These are phyloP conservation scores for Gobio gobio DNA, from an alignment of 2,113 vertebrate genomes.

Conservation along the genomic window DNA sequence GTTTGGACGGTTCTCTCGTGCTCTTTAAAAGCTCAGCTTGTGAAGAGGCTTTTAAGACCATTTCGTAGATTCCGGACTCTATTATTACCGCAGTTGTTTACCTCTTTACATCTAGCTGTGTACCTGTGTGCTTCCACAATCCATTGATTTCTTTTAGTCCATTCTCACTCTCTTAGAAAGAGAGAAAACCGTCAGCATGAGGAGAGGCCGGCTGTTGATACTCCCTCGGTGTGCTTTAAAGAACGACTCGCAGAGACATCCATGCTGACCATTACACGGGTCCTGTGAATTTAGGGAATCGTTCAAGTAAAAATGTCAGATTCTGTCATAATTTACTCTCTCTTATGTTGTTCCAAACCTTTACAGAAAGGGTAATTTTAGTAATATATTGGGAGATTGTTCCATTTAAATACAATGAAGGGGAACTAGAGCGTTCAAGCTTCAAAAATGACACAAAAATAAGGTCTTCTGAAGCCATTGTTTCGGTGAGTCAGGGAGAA, in stretches of 20 bases:
- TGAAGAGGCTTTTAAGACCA: slow-evolving; percentile 54
- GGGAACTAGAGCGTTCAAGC: not conserved
- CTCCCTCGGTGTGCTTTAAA: slow-evolving; percentile 9
- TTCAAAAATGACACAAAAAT: not conserved
- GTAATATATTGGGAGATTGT: not conserved
- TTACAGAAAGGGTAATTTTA: not conserved
- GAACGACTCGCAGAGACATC: not conserved
- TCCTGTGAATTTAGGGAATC: not conserved
- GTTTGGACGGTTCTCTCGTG: slow-evolving; percentile 39
- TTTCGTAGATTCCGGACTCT: slow-evolving; percentile 48
- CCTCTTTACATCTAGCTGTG: slow-evolving; percentile 49
- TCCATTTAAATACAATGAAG: not conserved
- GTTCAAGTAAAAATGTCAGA: not conserved
- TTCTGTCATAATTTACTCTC: not conserved
- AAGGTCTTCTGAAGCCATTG: not conserved
- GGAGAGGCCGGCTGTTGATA: slow-evolving; percentile 11
- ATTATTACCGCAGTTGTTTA: slow-evolving; percentile 53
- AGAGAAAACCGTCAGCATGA: slow-evolving; percentile 36
- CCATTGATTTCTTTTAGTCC: slow-evolving; percentile 41
- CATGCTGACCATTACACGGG: not conserved
- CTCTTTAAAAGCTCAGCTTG: slow-evolving; percentile 44
- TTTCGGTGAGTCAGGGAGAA: not conserved
- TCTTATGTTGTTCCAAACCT: not conserved
- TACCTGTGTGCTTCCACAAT: slow-evolving; percentile 40
- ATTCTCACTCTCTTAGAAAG: slow-evolving; percentile 27